A percentile compares a stretch with the other conserved stretches of the same genome.
Conservation (phyloP, 2,797 vertebrate genomes). For the Lophotriccus pileatus region DNA sequence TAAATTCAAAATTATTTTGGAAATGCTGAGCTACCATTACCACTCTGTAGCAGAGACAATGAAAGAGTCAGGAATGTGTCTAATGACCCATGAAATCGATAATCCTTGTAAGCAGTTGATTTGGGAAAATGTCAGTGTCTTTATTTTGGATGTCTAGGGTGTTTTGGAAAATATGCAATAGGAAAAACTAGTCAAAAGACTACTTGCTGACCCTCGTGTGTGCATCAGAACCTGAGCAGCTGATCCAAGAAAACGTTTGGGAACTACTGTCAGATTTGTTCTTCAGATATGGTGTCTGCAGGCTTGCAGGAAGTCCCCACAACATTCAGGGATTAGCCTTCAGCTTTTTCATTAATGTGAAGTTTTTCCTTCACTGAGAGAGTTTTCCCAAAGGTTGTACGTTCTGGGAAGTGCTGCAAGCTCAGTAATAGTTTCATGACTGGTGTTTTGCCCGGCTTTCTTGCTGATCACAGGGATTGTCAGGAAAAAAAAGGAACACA, state of each 20-base stretch:
- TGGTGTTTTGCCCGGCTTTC: neutral
- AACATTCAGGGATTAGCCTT: neutral
- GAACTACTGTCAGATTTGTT: neutral
- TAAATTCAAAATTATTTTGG: neutral
- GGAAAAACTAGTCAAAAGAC: neutral
- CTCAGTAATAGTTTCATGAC: neutral
- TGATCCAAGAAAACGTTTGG: neutral
- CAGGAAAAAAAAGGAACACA: neutral
- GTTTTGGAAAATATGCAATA: neutral
- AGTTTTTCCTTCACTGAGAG: neutral
- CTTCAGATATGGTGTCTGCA: neutral
- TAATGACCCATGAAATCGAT: constrained; percentile 36
- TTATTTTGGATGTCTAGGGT: neutral
- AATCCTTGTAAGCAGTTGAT: constrained; percentile 13
- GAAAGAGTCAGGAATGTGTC: neutral
- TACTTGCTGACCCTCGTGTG: neutral
- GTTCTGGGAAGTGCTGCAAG: neutral
- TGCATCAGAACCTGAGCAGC: neutral
- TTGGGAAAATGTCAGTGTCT: constrained; percentile 24
- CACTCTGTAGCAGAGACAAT: neutral
- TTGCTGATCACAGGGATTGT: fast-evolving
- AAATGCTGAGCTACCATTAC: neutral
- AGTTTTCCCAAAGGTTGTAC: neutral
- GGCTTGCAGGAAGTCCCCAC: neutral
- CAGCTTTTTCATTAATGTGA: neutral